phyloP scores from a whole-genome alignment of 2,797 vertebrate species.

The Trichosurus vulpecula region DNA sequence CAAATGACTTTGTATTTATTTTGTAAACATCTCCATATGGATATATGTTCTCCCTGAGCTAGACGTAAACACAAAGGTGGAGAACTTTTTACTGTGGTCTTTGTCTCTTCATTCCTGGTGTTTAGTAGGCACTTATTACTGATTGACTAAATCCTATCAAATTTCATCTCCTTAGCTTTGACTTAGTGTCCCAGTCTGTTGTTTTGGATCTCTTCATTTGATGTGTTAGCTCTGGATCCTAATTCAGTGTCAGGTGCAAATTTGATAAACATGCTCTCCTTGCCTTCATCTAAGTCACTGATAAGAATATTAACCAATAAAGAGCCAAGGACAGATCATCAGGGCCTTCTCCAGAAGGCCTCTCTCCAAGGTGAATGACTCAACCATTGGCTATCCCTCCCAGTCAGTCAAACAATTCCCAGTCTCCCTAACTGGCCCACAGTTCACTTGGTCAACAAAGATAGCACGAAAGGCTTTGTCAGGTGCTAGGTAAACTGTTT shows the following conservation, averaged over 20 bases:
- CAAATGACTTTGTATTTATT: not conserved
- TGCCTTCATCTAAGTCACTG: not conserved
- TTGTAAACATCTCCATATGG: not conserved
- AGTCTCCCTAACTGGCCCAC: not conserved
- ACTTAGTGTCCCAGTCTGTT: not conserved
- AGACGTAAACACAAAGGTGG: not conserved
- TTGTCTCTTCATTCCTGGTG: not conserved
- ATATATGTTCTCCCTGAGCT: not conserved
- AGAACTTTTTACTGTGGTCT: not conserved
- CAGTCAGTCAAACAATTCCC: not conserved
- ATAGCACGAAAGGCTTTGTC: not conserved
- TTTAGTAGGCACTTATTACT: not conserved
- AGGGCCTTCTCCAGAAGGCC: not conserved
- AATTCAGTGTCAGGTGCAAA: not conserved
- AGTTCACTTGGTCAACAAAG: not conserved
- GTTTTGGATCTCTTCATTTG: not conserved
- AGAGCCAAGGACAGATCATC: not conserved
- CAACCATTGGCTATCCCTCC: not conserved
- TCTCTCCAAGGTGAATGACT: not conserved
- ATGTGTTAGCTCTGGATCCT: not conserved
- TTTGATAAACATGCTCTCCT: not conserved
- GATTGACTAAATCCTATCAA: not conserved
- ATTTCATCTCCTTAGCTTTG: not conserved
- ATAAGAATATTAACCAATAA: not conserved
- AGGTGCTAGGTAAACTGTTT: not conserved